Evolutionary conservation across 2,888 invertebrate genomes (phyloP), one percentile per base, ranked within the genome.

Genomic region (Aspidiotus rigidus): DNA sequence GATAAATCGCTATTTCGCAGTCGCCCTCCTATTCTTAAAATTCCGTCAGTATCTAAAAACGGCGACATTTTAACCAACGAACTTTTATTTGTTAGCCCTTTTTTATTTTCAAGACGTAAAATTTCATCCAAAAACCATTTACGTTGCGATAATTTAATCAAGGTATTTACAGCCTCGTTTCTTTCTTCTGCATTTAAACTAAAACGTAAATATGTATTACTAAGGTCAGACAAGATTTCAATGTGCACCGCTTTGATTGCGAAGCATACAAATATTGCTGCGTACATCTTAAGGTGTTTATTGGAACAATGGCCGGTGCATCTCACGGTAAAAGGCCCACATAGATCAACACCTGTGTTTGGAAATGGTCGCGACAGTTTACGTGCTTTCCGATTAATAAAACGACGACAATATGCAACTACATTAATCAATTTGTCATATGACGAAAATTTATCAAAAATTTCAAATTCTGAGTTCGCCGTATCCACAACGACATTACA

Each of bases 11-110:
- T 42, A 16, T 73, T 57, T 6, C 55, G 15, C 1, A 74, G 55
- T 44, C 73, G 41, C 57, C 73, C 73, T 15, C 72, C 73, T 8
- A 73, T 72, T 49, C 74, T n/a, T 2, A 69, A 2, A 2, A 60
- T 16, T n/a, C n/a, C n/a, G 9, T 60, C 9, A 1, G 57, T 6
- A 39, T 73, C 72, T 2, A 73, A 15, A 62, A 73, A 74, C 0
- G 74, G 74, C 49, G 49, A 49, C 6, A 49, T n/a, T 61, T 62
- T n/a, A 73, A 66, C 0, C 41, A 61, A 8, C 9, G 10, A 28
- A 57, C 54, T 57, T 70, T 55, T 28, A 41, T 61, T 53, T 60
- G 2, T 28, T 7, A 15, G 42, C 28, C 28, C 7, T 8, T 39
- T 40, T 15, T 61, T 6, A 9, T 61, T 17, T 8, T 11, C n/a